Conservation (phyloP, 2,888 invertebrate genomes). For the Proisotoma minuta region DNA sequence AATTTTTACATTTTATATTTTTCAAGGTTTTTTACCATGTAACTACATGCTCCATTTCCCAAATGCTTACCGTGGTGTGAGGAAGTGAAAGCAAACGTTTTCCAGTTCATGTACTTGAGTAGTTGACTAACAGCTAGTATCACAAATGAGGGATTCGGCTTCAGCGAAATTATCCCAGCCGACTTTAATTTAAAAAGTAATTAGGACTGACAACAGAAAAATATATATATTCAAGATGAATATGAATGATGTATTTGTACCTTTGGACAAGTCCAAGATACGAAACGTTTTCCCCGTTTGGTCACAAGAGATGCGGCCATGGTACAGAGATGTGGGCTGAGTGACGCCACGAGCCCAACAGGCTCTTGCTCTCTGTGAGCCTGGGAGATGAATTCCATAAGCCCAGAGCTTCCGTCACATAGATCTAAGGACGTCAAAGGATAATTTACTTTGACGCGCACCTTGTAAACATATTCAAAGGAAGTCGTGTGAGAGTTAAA, state of each 20-base stretch:
- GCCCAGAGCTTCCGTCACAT: conserved; percentile 46
- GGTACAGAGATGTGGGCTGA: conserved; percentile 43
- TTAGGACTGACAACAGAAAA: not conserved
- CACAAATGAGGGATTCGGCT: conserved; percentile 40
- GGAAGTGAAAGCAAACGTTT: conserved; percentile 40
- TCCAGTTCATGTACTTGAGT: conserved; percentile 42
- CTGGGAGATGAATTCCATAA: conserved; percentile 45
- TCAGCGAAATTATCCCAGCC: conserved; percentile 42
- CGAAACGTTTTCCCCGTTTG: conserved; percentile 37
- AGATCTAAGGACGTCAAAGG: conserved; percentile 29
- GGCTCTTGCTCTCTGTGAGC: conserved; percentile 35
- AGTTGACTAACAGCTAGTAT: conserved; percentile 42
- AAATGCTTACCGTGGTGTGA: conserved; percentile 44
- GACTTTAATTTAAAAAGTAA: conserved; percentile 20
- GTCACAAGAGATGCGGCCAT: conserved; percentile 43
- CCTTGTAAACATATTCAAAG: too few relatives aligned
- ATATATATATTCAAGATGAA: not conserved
- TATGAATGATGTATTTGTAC: too few relatives aligned
- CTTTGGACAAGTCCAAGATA: conserved; percentile 46
- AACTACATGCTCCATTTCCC: not conserved
- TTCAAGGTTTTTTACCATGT: too few relatives aligned
- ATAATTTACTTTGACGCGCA: too few relatives aligned
- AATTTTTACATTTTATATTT: not conserved
- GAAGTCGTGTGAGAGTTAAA: too few relatives aligned
- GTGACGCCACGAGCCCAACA: conserved; percentile 44